phyloP scores from a whole-genome alignment of 2,113 vertebrate genomes.

The Eubucco bourcierii region DNA sequence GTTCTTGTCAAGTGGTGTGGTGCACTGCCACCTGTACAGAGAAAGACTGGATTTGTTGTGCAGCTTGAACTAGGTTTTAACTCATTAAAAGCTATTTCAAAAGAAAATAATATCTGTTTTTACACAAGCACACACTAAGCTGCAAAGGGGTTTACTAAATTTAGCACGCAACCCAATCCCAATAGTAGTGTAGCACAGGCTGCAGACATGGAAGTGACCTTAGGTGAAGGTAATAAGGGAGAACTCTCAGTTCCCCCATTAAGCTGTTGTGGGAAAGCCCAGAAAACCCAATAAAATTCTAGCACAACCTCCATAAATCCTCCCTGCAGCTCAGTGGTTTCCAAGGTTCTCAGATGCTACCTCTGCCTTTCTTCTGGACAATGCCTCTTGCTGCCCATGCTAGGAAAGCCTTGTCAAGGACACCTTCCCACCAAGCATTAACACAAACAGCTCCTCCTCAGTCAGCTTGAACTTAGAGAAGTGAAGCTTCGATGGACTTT shows the following conservation, averaged over 20 bases:
- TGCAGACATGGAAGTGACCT: conserved; percentile 24
- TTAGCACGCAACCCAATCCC: conserved; percentile 28
- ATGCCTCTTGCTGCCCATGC: fast-evolving
- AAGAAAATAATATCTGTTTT: background rate
- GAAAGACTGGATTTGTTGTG: background rate
- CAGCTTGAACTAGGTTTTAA: background rate
- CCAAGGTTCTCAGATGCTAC: background rate
- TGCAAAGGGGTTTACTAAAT: conserved; percentile 44
- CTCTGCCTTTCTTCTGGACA: background rate
- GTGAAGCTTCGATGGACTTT: background rate
- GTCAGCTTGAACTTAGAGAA: background rate
- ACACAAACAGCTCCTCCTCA: background rate
- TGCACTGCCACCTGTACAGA: background rate
- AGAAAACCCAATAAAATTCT: background rate
- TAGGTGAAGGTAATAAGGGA: background rate
- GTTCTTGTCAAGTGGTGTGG: background rate
- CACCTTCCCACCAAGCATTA: background rate
- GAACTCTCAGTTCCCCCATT: background rate
- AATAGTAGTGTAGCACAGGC: background rate
- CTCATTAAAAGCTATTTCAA: background rate
- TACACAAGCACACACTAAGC: background rate
- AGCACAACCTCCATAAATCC: background rate
- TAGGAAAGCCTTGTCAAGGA: background rate
- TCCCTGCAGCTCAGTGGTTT: background rate
- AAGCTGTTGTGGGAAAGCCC: background rate